Evolutionary conservation across 2,888 invertebrate genomes (phyloP).

Genomic region (Myathropa florea): DNA sequence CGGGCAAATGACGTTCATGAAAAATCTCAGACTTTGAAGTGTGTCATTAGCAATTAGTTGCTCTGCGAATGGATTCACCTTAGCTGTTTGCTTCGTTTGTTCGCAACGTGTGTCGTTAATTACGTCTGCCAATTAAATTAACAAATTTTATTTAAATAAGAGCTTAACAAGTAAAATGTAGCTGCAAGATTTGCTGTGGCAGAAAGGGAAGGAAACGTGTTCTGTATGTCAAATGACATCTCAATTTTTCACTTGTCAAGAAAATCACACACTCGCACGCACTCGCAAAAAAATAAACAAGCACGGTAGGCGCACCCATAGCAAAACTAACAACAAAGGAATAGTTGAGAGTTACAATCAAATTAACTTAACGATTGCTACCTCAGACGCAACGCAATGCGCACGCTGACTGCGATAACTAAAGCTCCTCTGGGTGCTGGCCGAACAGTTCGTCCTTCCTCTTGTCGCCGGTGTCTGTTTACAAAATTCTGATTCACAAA

Average conservation of each 20-base stretch:
- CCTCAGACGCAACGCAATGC: not conserved
- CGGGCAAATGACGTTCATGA: not conserved
- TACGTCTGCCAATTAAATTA: not conserved
- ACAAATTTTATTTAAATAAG: not conserved
- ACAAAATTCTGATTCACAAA: slow-evolving; percentile 44
- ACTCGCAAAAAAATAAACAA: not conserved
- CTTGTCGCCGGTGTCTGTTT: not conserved
- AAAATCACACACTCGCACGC: not conserved
- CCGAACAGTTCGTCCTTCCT: slow-evolving; percentile 2
- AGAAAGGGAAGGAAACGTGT: slow-evolving; percentile 22
- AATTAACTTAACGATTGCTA: slow-evolving; percentile 28
- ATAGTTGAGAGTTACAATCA: slow-evolving; percentile 34
- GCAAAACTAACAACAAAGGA: slow-evolving; percentile 6
- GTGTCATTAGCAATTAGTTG: slow-evolving; percentile 15
- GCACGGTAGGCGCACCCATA: not conserved
- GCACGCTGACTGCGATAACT: not conserved
- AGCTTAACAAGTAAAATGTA: not conserved
- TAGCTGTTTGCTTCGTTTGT: not conserved
- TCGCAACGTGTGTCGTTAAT: not conserved
- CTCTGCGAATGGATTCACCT: not conserved
- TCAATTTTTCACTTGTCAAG: slow-evolving; percentile 22
- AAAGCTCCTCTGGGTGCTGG: slow-evolving; percentile 24
- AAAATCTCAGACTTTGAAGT: not conserved
- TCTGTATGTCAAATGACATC: slow-evolving; percentile 37
- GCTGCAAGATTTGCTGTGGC: not conserved